phyloP scores from a whole-genome alignment of 1,140 invertebrate genomes.

The Vollenhovia emeryi region DNA sequence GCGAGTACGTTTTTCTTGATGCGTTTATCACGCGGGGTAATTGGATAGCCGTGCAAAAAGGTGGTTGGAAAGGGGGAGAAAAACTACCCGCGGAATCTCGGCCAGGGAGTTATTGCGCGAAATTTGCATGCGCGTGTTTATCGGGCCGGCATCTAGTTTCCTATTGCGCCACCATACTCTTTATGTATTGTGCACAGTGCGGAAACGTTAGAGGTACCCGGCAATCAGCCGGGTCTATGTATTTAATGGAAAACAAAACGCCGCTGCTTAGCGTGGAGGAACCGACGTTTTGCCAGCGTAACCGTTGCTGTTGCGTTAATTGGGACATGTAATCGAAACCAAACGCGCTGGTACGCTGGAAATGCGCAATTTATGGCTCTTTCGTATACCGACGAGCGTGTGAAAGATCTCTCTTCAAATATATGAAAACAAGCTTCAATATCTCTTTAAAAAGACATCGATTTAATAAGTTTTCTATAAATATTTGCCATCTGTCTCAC shows the following conservation, averaged over 20 bases:
- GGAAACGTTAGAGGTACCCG: constrained; percentile 34
- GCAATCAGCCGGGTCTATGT: constrained; percentile 36
- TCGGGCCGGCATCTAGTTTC: constrained; percentile 50
- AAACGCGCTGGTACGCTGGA: no score
- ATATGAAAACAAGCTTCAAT: background rate
- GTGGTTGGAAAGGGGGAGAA: background rate
- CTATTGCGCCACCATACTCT: constrained; percentile 46
- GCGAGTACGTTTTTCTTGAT: constrained; percentile 20
- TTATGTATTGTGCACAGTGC: constrained; percentile 38
- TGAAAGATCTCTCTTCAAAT: background rate
- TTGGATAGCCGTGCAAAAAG: constrained; percentile 16
- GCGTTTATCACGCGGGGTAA: constrained; percentile 26
- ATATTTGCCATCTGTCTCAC: background rate
- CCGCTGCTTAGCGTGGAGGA: background rate
- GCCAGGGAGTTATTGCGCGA: constrained; percentile 28
- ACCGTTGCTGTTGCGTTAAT: background rate
- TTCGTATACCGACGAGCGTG: background rate
- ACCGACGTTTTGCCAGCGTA: constrained; percentile 1
- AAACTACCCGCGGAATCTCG: constrained; percentile 32
- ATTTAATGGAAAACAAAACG: constrained; percentile 57
- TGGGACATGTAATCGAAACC: background rate
- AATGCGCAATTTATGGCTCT: background rate
- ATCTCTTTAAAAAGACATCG: background rate
- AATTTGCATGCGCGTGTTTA: constrained; percentile 60
- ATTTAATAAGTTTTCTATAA: background rate